Conservation (phyloP, 2,113 vertebrate species). For the Callaeas wilsoni region DNA sequence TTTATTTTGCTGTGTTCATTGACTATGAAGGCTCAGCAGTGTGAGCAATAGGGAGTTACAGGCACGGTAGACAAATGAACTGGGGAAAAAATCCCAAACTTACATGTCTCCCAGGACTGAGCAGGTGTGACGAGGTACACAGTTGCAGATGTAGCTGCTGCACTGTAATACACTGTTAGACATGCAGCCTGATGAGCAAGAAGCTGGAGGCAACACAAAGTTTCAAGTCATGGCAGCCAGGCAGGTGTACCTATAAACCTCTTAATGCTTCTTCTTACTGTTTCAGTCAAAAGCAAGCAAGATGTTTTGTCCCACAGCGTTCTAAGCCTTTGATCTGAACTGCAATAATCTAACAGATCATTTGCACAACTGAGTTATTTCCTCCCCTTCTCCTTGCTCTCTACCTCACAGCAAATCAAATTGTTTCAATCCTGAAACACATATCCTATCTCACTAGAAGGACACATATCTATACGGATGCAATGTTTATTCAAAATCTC, state of each 20-base stretch:
- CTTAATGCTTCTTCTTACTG: not conserved
- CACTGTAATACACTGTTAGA: not conserved
- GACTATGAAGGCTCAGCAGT: not conserved
- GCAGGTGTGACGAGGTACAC: fast-evolving
- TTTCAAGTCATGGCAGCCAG: not conserved
- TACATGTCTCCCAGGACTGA: not conserved
- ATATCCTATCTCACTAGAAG: not conserved
- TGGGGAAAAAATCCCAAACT: not conserved
- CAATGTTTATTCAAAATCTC: not conserved
- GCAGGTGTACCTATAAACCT: not conserved
- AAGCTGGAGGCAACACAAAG: not conserved
- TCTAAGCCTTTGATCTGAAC: not conserved
- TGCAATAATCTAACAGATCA: not conserved
- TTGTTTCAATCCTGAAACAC: not conserved
- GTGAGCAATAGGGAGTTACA: not conserved
- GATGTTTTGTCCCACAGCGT: not conserved
- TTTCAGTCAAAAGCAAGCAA: not conserved
- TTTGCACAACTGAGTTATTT: not conserved
- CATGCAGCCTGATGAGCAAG: not conserved
- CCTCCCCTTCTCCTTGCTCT: not conserved
- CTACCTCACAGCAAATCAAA: not conserved
- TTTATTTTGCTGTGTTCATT: not conserved
- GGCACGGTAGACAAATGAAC: not conserved
- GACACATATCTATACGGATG: not conserved
- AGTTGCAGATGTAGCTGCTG: not conserved